phyloP scores from a whole-genome alignment of 2,888 invertebrate species.

The Orchesella flavescens region DNA sequence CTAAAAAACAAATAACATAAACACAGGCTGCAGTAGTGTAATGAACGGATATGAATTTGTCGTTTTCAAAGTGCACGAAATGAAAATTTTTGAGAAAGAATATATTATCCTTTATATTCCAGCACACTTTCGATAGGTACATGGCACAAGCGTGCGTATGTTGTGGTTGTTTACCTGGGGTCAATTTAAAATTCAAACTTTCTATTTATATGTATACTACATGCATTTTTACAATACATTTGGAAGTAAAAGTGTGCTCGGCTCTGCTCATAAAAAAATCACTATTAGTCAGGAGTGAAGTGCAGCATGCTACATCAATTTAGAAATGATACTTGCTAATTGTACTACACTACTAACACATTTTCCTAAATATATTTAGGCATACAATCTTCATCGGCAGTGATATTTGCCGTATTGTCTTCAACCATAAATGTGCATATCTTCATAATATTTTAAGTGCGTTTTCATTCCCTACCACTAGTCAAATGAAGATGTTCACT shows the following conservation, averaged over 20 bases:
- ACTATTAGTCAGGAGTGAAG: not conserved
- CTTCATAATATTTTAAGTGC: not conserved
- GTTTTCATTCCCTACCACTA: not conserved
- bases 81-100: no score
- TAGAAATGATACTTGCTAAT: slow-evolving; percentile 36
- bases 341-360: slow-evolving; percentile 57
- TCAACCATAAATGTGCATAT: not conserved
- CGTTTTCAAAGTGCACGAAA: no score
- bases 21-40: no score
- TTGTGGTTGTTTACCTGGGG: no score
- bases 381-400: not conserved
- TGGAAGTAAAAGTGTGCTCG: not conserved
- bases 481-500: slow-evolving; percentile 21
- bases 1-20: no score
- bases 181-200: no score
- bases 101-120: no score
- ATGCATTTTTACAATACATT: no score
- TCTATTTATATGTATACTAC: no score
- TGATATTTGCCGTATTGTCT: not conserved
- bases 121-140: no score
- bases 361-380: slow-evolving; percentile 29
- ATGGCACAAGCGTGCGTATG: no score
- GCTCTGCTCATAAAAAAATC: slow-evolving; percentile 5
- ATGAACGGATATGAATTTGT: no score
- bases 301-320: slow-evolving; percentile 28